Conservation (phyloP, 2,113 vertebrate genomes). For the Cephalopterus ornatus region DNA sequence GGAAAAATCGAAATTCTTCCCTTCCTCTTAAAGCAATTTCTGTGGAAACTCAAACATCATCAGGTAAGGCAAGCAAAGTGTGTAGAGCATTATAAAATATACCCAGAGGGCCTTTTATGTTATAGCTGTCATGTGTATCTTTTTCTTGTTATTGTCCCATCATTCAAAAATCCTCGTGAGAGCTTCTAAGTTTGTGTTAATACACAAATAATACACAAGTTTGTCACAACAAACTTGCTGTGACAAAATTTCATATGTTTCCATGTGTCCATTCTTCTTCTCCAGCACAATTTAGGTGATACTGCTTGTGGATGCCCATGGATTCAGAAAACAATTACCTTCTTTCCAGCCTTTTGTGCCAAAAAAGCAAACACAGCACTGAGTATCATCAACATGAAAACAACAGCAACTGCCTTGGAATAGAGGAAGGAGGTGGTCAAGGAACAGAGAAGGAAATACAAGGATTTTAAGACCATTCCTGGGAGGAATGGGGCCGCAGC, state of each 20-base stretch:
- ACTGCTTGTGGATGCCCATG: accelerated
- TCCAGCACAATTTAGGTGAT: background rate
- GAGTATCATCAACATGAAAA: background rate
- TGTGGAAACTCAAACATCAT: background rate
- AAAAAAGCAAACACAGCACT: background rate
- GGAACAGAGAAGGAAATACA: background rate
- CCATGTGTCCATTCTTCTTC: background rate
- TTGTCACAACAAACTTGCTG: background rate
- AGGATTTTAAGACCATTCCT: background rate
- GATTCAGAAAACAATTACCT: background rate
- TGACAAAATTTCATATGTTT: background rate
- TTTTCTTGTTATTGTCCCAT: background rate
- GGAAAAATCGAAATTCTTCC: background rate
- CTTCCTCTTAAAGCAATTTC: background rate
- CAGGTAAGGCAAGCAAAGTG: background rate
- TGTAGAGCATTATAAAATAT: background rate
- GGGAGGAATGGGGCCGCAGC: background rate
- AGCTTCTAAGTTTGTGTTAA: background rate
- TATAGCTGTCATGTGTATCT: background rate
- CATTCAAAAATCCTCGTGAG: background rate
- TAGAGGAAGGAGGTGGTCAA: background rate
- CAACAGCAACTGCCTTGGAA: background rate
- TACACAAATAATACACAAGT: no score
- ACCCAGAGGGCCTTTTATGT: background rate
- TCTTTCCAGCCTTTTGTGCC: background rate